phyloP scores from a whole-genome alignment of 2,888 invertebrate species.

The Agrotis segetum region DNA sequence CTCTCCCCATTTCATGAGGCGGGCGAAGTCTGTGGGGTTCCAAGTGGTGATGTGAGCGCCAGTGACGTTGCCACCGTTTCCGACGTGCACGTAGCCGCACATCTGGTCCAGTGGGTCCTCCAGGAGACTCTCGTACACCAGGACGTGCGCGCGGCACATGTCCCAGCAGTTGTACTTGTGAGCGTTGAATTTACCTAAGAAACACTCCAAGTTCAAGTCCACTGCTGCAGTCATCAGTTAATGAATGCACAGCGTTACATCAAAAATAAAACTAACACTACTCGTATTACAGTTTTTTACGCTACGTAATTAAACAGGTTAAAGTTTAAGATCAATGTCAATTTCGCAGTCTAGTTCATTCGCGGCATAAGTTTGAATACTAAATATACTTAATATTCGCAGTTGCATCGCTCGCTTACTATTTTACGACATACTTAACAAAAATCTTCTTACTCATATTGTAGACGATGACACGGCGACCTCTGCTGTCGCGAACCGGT shows the following conservation, averaged over 20 bases:
- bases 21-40: slow-evolving; percentile 94
- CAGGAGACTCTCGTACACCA: slow-evolving; percentile 94
- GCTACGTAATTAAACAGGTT: slow-evolving; percentile 8
- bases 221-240: neutral
- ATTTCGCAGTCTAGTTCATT: slow-evolving; percentile 51
- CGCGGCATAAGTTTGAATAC: slow-evolving; percentile 26
- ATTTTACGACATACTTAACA: slow-evolving; percentile 59
- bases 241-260: slow-evolving; percentile 5
- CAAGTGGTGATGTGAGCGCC: slow-evolving; percentile 93
- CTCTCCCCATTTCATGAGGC: slow-evolving; percentile 94
- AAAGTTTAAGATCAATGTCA: slow-evolving; percentile 24
- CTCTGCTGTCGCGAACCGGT: slow-evolving; percentile 93
- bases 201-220: slow-evolving; percentile 21
- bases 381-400: slow-evolving; percentile 46
- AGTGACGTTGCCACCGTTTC: slow-evolving; percentile 92
- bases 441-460: slow-evolving; percentile 89
- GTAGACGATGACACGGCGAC: slow-evolving; percentile 94
- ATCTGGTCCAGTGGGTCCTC: slow-evolving; percentile 95
- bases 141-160: slow-evolving; percentile 93
- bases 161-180: slow-evolving; percentile 92
- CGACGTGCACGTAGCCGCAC: slow-evolving; percentile 94
- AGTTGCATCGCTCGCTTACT: slow-evolving; percentile 55
- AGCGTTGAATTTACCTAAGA: slow-evolving; percentile 93
- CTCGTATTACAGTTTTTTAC: slow-evolving; percentile 2
- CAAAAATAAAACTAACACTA: neutral